Percentiles rank a stretch among this genome's conserved stretches.
Conservation (phyloP, 1,140 invertebrate genomes). For the Acromyrmex echinatior region DNA sequence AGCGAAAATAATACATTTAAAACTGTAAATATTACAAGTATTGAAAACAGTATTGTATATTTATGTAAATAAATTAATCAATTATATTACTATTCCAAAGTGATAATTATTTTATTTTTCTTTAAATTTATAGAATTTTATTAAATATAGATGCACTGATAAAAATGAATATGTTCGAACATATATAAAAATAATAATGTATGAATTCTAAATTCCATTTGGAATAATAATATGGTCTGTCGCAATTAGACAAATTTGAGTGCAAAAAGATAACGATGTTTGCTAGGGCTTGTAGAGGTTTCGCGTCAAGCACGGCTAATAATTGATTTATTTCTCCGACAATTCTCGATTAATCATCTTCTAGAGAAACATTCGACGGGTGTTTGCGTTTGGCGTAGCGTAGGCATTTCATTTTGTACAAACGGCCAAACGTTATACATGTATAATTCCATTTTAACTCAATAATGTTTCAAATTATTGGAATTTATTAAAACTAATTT, state of each 20-base stretch:
- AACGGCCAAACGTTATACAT: slow-evolving; percentile 50
- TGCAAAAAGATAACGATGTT: slow-evolving; percentile 63
- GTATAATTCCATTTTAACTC: not conserved
- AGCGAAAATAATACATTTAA: not conserved
- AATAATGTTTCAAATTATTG: slow-evolving; percentile 4
- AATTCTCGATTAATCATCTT: slow-evolving; percentile 47
- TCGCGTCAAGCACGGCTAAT: slow-evolving; percentile 75
- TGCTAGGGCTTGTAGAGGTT: slow-evolving; percentile 72
- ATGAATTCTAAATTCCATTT: not conserved
- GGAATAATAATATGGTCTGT: not conserved
- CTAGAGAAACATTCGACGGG: slow-evolving; percentile 55
- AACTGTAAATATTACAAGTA: not conserved
- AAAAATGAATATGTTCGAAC: not conserved
- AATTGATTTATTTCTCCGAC: slow-evolving; percentile 64
- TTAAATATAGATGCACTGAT: not conserved
- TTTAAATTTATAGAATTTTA: not conserved
- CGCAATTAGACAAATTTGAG: not conserved
- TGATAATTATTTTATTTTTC: not conserved
- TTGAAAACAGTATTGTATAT: not conserved
- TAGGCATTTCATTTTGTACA: slow-evolving; percentile 54
- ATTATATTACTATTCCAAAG: not conserved
- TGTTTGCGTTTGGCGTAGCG: slow-evolving; percentile 55
- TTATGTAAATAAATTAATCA: slow-evolving; percentile 2
- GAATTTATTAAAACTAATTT: slow-evolving; percentile 37
- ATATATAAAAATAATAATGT: not conserved